Conservation (phyloP, 2,113 vertebrate species). For the Misgurnus anguillicaudatus region DNA sequence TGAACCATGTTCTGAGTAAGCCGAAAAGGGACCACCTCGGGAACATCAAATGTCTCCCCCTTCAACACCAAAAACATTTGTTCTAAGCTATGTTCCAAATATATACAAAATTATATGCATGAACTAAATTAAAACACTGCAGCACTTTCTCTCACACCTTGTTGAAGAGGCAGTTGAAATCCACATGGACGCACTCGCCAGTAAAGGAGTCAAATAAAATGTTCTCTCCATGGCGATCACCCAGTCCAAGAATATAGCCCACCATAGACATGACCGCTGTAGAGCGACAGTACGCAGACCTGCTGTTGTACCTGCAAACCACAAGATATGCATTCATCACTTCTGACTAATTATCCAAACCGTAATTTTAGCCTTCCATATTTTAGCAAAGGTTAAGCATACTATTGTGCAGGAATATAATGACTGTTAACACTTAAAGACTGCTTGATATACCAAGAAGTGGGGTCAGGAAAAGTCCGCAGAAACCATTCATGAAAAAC, state of each 20-base stretch:
- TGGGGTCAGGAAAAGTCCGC: slow-evolving; percentile 93
- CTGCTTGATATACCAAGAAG: slow-evolving; percentile 86
- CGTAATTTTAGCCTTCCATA: not conserved
- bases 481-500: slow-evolving; percentile 97
- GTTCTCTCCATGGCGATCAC: slow-evolving; percentile 96
- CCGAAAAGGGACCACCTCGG: slow-evolving; percentile 96
- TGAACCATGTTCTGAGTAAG: slow-evolving; percentile 98
- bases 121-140: not conserved
- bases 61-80: slow-evolving; percentile 59
- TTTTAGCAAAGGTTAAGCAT: not conserved
- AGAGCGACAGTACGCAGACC: slow-evolving; percentile 94
- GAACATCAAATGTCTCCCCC: slow-evolving; percentile 98
- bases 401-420: not conserved
- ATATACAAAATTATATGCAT: not conserved
- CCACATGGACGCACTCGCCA: slow-evolving; percentile 95
- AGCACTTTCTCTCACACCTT: slow-evolving; percentile 77
- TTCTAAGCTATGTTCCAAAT: not conserved
- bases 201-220: slow-evolving; percentile 96
- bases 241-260: slow-evolving; percentile 94
- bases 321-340: not conserved
- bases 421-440: not conserved
- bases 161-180: slow-evolving; percentile 99
- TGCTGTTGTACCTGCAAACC: slow-evolving; percentile 88
- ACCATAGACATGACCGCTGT: slow-evolving; percentile 99
- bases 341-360: not conserved